These are phyloP conservation scores for Lagopus leucura DNA, from an alignment of 2,113 vertebrate genomes.

Conservation along the genomic window DNA sequence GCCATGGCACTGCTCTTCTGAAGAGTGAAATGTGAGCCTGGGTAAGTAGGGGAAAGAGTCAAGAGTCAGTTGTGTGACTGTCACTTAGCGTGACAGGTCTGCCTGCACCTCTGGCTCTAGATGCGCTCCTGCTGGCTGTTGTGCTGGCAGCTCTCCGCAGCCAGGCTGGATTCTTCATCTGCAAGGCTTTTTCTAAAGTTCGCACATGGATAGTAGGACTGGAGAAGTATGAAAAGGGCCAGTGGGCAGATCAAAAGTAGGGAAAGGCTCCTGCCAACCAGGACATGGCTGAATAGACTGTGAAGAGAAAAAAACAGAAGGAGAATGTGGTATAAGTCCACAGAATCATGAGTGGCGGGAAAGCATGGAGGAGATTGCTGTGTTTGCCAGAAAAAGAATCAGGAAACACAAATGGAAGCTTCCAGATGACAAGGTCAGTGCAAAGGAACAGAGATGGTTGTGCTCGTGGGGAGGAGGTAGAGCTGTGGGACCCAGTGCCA, in stretches of 20 bases:
- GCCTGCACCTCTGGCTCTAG: not conserved
- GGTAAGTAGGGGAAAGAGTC: not conserved
- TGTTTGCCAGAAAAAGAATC: slow-evolving; percentile 30
- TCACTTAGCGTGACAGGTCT: not conserved
- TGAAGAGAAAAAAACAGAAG: not conserved
- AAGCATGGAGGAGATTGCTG: not conserved
- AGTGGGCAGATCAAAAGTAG: not conserved
- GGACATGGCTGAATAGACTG: not conserved
- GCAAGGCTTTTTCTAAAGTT: not conserved
- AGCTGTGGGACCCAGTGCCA: not conserved
- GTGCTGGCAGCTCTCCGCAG: not conserved
- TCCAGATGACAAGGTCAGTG: slow-evolving; percentile 37
- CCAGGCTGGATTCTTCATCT: not conserved
- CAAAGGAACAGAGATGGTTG: not conserved
- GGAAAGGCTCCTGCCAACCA: not conserved
- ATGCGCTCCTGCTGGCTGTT: not conserved
- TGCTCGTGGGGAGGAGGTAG: slow-evolving; percentile 19
- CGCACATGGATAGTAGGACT: not conserved
- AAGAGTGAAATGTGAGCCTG: not conserved
- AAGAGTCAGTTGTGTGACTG: not conserved
- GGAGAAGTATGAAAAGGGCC: not conserved
- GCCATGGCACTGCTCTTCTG: not conserved
- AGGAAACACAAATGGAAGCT: slow-evolving; percentile 9
- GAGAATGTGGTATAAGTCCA: not conserved
- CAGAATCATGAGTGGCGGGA: not conserved